phyloP scores from a whole-genome alignment of 2,797 vertebrate genomes.

The Xiphophorus birchmanni region DNA sequence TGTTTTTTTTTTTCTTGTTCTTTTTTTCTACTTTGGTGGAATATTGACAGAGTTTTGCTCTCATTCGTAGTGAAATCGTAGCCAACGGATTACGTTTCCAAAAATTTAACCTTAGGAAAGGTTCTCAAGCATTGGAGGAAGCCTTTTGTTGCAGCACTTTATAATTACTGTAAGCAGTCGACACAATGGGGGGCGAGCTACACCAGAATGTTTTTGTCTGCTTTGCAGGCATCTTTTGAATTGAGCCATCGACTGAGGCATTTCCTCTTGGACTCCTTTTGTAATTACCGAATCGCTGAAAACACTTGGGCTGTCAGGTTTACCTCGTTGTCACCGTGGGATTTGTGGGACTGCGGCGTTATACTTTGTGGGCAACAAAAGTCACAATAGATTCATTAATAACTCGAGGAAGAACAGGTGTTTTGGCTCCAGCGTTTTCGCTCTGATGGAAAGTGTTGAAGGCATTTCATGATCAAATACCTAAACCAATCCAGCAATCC shows the following conservation, averaged over 20 bases:
- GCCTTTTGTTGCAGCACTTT: conserved; percentile 7
- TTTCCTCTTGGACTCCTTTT: not conserved
- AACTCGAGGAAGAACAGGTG: not conserved
- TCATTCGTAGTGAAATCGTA: no score
- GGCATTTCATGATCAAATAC: not conserved
- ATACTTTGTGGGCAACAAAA: not conserved
- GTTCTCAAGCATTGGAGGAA: conserved; percentile 7
- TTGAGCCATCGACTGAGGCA: not conserved
- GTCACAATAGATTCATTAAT: not conserved
- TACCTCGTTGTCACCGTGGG: not conserved
- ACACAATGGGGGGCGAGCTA: not conserved
- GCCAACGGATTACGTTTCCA: conserved; percentile 41
- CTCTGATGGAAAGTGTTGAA: not conserved
- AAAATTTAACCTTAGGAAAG: conserved; percentile 26
- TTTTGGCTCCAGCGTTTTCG: not conserved
- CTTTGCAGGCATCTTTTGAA: conserved; percentile 4
- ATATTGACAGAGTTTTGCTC: no score
- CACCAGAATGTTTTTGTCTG: not conserved
- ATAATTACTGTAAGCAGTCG: conserved; percentile 29
- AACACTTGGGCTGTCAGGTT: not conserved
- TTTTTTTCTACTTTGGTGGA: no score
- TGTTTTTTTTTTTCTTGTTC: no score
- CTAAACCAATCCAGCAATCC: not conserved
- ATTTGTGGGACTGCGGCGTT: not conserved
- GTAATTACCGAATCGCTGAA: not conserved